phyloP scores from a whole-genome alignment of 53 echinoderm and acorn worm genomes.

The Paracentrotus lividus region DNA sequence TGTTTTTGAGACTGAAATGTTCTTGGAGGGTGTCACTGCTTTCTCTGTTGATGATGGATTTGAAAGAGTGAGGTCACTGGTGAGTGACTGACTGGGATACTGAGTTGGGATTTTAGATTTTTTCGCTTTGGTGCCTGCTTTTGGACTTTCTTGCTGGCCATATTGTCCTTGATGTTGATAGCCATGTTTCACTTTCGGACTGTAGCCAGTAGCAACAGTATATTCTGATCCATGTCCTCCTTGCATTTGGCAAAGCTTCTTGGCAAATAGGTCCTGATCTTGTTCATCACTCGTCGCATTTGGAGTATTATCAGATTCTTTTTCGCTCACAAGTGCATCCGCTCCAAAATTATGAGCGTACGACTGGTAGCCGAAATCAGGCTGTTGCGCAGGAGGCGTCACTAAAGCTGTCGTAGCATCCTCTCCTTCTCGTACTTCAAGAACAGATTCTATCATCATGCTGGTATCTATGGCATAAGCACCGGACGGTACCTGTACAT shows the following conservation, averaged over 20 bases:
- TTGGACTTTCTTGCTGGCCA: slow-evolving; percentile 69
- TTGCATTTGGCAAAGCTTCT: slow-evolving; percentile 53
- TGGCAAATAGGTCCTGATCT: slow-evolving; percentile 80
- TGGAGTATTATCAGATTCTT: slow-evolving; percentile 88
- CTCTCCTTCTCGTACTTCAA: slow-evolving; percentile 85
- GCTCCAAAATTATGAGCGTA: slow-evolving; percentile 99
- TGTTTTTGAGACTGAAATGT: slow-evolving; percentile 27
- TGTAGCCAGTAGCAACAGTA: slow-evolving; percentile 98
- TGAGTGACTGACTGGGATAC: slow-evolving; percentile 26
- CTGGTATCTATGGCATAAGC: slow-evolving; percentile 87
- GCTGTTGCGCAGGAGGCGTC: slow-evolving; percentile 71
- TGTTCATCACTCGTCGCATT: slow-evolving; percentile 92
- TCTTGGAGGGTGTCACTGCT: not conserved
- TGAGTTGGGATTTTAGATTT: slow-evolving; percentile 75
- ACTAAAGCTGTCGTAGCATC: slow-evolving; percentile 67
- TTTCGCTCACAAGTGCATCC: slow-evolving; percentile 92
- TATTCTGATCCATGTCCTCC: slow-evolving; percentile 81
- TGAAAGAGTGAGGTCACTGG: not conserved
- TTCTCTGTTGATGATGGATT: slow-evolving; percentile 41
- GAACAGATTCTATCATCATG: slow-evolving; percentile 93
- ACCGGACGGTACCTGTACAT: slow-evolving; percentile 55
- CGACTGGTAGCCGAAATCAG: slow-evolving; percentile 91
- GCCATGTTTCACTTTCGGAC: slow-evolving; percentile 90
- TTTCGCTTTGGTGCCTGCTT: slow-evolving; percentile 83
- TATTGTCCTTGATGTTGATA: slow-evolving; percentile 78